These are phyloP conservation scores for Nymphalis urticae DNA, from an alignment of 2,888 invertebrate species.

Conservation along the genomic window DNA sequence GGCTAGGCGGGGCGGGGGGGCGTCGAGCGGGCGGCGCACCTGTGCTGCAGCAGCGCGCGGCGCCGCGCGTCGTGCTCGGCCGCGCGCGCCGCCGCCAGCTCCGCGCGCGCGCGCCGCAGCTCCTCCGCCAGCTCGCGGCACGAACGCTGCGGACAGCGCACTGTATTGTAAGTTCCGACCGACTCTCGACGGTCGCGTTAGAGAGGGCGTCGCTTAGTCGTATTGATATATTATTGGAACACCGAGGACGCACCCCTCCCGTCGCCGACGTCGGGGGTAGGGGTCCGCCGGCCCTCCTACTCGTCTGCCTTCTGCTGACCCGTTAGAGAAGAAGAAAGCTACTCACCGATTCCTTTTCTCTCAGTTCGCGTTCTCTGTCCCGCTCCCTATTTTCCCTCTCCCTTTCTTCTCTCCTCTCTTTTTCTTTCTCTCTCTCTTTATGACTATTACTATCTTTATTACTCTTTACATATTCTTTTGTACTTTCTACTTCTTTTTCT, in stretches of 20 bases:
- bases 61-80: constrained; percentile 89
- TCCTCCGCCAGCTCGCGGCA: constrained; percentile 79
- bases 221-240: too few species aligned
- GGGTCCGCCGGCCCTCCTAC: background rate
- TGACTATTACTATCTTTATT: constrained; percentile 80
- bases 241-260: background rate
- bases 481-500: constrained; percentile 75
- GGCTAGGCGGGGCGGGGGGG: constrained; percentile 52
- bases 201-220: too few species aligned
- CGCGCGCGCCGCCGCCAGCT: constrained; percentile 79
- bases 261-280: background rate
- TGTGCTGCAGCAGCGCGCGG: constrained; percentile 72
- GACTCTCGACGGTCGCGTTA: too few species aligned
- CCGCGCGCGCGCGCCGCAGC: constrained; percentile 53
- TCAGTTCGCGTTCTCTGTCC: constrained; percentile 50
- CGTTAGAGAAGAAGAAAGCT: background rate
- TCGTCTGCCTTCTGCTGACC: constrained; percentile 1
- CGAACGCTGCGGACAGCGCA: constrained; percentile 17
- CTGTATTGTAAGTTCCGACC: too few species aligned
- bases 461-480: constrained; percentile 71
- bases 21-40: constrained; percentile 74
- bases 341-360: constrained; percentile 81
- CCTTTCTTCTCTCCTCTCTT: constrained; percentile 46
- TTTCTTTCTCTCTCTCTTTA: constrained; percentile 59
- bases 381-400: constrained; percentile 43